Evolutionary conservation across 2,888 invertebrate genomes (phyloP), one percentile per base, ranked within the genome.

Genomic region (Auanema sp.): DNA sequence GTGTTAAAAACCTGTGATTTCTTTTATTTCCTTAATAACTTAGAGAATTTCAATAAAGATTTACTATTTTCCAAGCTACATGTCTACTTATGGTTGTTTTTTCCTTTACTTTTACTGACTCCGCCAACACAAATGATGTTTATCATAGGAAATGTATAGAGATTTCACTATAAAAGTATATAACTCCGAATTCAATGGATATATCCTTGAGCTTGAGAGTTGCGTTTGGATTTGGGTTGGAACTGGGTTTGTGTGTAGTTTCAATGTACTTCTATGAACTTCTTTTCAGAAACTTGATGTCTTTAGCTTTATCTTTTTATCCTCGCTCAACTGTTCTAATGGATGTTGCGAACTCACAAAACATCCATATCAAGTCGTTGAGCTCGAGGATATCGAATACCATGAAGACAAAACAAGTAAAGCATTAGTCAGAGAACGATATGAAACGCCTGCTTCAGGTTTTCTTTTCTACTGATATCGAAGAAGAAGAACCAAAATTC

Each of bases 211-310:
- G 18, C 66, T 68, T 14, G 64, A 54, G 0, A 68, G 66, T 6
- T 65, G 64, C 51, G 61, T 68, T 11, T 73, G 70, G 66, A 63
- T 73, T 43, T 73, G 73, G 73, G 55, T 73, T 25, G 73, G 73
- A 11, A 60, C 60, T 25, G 56, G 60, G 72, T 72, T 10, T 21
- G 23, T 23, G 18, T 8, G 18, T 33, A 12, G 10, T 47, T 40
- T 47, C 11, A 42, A 41, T 24, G 25, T 49, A 12, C 41, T 16
- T 44, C 16, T 55, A 5, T n/a, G 5, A 47, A 40, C 11, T 3
- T 49, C 23, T 40, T 10, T 69, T 58, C 47, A 72, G 72, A 21
- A 56, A 63, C 21, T 52, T 70, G 21, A 56, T 51, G 10, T 64
- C 69, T 12, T 57, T 73, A 16, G 68, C 67, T 4, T 54, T 73